A percentile compares a stretch with the other conserved stretches of the same genome.
Conservation (phyloP, 2,888 invertebrate species). For the Omphaloscelis lunosa region DNA sequence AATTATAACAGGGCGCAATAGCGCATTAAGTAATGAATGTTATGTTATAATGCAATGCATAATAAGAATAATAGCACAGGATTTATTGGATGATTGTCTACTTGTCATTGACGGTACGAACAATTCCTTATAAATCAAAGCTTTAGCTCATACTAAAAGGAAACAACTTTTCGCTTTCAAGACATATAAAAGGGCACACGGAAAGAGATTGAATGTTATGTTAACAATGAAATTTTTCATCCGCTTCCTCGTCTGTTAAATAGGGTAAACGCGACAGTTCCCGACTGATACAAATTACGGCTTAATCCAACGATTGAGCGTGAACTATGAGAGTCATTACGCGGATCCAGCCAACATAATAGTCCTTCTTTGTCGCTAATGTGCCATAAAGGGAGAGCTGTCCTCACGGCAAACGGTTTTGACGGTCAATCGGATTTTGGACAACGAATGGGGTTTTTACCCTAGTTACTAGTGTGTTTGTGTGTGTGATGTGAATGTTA, state of each 20-base stretch:
- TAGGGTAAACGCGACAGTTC: slow-evolving; percentile 80
- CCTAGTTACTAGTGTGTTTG: slow-evolving; percentile 32
- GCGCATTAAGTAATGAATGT: no score
- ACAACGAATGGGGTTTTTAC: slow-evolving; percentile 66
- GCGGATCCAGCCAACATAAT: slow-evolving; percentile 80
- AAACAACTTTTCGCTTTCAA: slow-evolving; percentile 26
- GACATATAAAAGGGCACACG: slow-evolving; percentile 41
- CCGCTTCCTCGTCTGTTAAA: slow-evolving; percentile 74
- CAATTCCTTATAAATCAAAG: not conserved
- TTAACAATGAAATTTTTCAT: slow-evolving; percentile 76
- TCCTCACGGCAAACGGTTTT: slow-evolving; percentile 74
- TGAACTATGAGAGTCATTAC: slow-evolving; percentile 87
- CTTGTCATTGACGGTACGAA: no score
- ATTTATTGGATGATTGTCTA: no score
- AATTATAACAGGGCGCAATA: no score
- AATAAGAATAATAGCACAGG: no score
- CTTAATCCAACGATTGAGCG: slow-evolving; percentile 86
- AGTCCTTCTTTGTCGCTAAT: slow-evolving; percentile 86
- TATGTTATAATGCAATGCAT: no score
- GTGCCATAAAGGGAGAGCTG: slow-evolving; percentile 80
- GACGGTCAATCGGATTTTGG: slow-evolving; percentile 74
- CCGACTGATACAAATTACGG: slow-evolving; percentile 84
- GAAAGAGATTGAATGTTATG: slow-evolving; percentile 71
- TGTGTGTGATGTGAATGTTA: not conserved
- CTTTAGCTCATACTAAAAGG: slow-evolving; percentile 14